Base-by-base conservation (phyloP, 2,797 vertebrate species). In the Rousettus madagascariensis region DNA sequence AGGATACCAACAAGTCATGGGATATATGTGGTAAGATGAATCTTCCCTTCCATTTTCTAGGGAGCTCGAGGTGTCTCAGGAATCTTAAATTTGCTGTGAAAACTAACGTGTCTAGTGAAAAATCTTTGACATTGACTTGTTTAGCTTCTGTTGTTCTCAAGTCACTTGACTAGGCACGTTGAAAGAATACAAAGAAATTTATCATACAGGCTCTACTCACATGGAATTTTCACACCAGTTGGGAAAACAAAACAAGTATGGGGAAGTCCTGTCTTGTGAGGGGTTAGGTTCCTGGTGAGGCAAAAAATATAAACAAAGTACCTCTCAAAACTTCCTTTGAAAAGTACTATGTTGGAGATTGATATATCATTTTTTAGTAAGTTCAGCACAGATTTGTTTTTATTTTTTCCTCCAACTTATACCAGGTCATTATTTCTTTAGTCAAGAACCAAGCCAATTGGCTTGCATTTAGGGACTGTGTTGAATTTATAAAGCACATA, bases 1-100 rank as follows among this genome's bases (percentile, higher is more conserved):
- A 95, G 57, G 53, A 93, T 96, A 94, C 96, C 93, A 97, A 43
- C 65, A 77, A 90, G 80, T 95, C 80, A 61, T 85, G 77, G 72
- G 65, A 83, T 95, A 89, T 33, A 89, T 15, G 8, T 43, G 74
- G 87, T 72, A 78, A 77, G 49, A 90, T 16, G 57, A 36, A 71
- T 95, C 84, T 90, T 84, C 79, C 41, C 43, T 93, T 79, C 41
- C 30, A 51, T 94, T 91, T 91, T 93, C 83, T 71, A 71, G 86
- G n/a, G 57, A 93, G 30, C 30, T 77, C 69, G 33, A 28, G 49
- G 43, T 74, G 17, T n/a, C 77, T 80, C 66, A 74, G 57, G 63
- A 95, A 92, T 22, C 33, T 95, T 94, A 83, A 90, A 86, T 46
- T 86, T 86, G 9, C 43, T 88, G 41, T 12, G 53, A 51, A 97